Base-by-base conservation (phyloP, 2,797 vertebrate species). In the Trachurus trachurus region DNA sequence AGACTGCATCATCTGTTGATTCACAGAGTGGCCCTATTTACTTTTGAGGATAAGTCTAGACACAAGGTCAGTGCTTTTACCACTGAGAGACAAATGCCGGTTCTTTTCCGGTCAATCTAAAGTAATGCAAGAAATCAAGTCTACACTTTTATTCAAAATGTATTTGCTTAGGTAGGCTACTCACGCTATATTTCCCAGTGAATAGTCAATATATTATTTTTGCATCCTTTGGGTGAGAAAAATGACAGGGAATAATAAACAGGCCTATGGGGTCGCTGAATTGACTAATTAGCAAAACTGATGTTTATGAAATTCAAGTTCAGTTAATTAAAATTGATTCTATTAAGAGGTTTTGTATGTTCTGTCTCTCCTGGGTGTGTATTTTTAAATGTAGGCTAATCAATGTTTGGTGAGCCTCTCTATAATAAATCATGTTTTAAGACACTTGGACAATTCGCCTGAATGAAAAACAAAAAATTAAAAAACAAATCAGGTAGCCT, bases 61-160 rank as follows among this genome's bases (percentile, higher is more conserved):
- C 66, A 71, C 45, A 45, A 71, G 81, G 82, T 81, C 71, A 77
- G 39, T 37, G 22, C 54, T 22, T 74, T 78, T 44, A 65, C 58
- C 39, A 57, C 16, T 56, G 53, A 83, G 44, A 52, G 56, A 71
- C 77, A 57, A 22, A 9, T 21, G 45, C 45, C n/a, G 8, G 29
- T 56, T 82, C 19, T 31, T 37, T 60, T 56, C 17, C 68, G 12
- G 56, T 54, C 29, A 16, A 9, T 54, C 3, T 7, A 29, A 58
- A 52, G n/a, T 37, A 6, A 40, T 39, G 15, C 13, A 21, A 22
- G 39, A 3, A 3, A 40, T 70, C 29, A 16, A 67, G 5, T 21
- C n/a, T 26, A 47, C 7, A 52, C 54, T 19, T 16, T 6, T 37
- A 31, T 26, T 59, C n/a, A 9, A 66, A 74, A 65, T 31, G 40